A percentile compares a stretch with the other conserved stretches of the same genome.
These are phyloP conservation scores for Lydus trimaculatus DNA, from an alignment of 2,888 invertebrate species.

Conservation along the genomic window DNA sequence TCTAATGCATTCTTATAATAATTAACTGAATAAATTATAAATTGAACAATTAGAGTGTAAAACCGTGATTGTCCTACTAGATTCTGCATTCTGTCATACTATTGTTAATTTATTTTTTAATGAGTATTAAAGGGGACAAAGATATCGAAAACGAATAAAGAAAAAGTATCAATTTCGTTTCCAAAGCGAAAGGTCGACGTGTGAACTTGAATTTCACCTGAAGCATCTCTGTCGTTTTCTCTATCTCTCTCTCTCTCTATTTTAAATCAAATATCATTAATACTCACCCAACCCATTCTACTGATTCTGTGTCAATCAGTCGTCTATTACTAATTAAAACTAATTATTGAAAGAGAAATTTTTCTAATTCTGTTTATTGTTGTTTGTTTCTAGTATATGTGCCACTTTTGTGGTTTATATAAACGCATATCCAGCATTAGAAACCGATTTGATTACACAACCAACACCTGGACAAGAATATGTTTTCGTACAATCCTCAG, in stretches of 20 bases:
- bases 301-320: slow-evolving; percentile 1
- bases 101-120: background rate
- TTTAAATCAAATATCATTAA: slow-evolving; percentile 13
- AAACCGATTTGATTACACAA: slow-evolving; percentile 69
- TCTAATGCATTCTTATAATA: background rate
- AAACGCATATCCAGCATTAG: slow-evolving; percentile 45
- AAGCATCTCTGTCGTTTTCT: background rate
- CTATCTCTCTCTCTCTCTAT: slow-evolving; percentile 17
- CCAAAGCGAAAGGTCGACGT: slow-evolving; percentile 6
- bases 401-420: slow-evolving; percentile 1
- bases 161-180: slow-evolving; percentile 5
- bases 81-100: too few relatives aligned
- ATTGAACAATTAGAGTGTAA: background rate
- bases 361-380: background rate
- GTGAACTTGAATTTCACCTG: slow-evolving; percentile 8
- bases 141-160: background rate
- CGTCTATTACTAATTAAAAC: background rate
- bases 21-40: background rate
- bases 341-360: slow-evolving; percentile 5
- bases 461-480: slow-evolving; percentile 72
- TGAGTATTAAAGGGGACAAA: background rate
- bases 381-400: background rate
- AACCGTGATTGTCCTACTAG: background rate
- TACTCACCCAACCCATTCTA: background rate
- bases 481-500: slow-evolving; percentile 66